Percentiles rank a stretch among this genome's conserved stretches.
Evolutionary conservation across 2,113 vertebrate genomes (phyloP).

Genomic region (Hymenochirus boettgeri): DNA sequence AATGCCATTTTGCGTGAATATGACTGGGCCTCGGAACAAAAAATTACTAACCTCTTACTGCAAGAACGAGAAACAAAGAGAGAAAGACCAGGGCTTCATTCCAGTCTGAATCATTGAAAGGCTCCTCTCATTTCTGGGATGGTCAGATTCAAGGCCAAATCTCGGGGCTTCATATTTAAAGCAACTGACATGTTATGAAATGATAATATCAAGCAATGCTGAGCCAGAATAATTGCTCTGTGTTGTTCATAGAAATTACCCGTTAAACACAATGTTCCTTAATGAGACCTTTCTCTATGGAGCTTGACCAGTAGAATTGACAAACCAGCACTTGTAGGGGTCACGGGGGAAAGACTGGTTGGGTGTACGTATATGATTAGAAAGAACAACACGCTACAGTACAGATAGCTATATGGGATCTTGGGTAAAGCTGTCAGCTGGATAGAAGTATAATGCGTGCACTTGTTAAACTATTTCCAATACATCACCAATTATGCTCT

Average conservation of each 20-base stretch:
- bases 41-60: conserved; percentile 54
- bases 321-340: too few relatives aligned
- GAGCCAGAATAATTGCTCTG: not conserved
- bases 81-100: conserved; percentile 36
- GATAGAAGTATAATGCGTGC: too few relatives aligned
- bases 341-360: too few relatives aligned
- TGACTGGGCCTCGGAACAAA: conserved; percentile 62
- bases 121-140: conserved; percentile 29
- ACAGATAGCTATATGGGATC: too few relatives aligned
- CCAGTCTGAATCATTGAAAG: conserved; percentile 51
- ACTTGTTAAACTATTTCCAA: too few relatives aligned
- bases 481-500: too few relatives aligned
- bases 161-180: not conserved
- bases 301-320: too few relatives aligned
- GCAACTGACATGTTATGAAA: not conserved
- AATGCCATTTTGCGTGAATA: conserved; percentile 67
- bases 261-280: too few relatives aligned
- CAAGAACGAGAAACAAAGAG: conserved; percentile 37
- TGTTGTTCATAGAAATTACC: not conserved
- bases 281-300: too few relatives aligned
- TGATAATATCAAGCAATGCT: not conserved
- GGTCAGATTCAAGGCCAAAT: not conserved
- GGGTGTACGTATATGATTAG: too few relatives aligned
- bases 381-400: too few relatives aligned
- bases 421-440: too few relatives aligned